Evolutionary conservation across 2,797 vertebrate genomes (phyloP), one percentile per base, ranked within the genome.

Genomic region (Petrocephalus schoutedeni): DNA sequence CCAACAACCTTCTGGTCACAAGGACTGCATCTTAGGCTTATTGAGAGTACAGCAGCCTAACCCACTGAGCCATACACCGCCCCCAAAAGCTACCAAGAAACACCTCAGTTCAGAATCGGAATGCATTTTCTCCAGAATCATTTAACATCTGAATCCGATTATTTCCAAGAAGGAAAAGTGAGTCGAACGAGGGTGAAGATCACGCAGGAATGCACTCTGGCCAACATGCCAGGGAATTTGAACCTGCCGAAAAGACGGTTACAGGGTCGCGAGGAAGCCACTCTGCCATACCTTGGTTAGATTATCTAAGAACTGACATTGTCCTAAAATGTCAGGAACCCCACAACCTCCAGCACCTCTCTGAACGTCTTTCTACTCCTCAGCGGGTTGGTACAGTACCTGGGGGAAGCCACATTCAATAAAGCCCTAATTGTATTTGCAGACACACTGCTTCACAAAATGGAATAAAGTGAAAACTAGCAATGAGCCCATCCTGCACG

Each of bases 131-230:
- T 87, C 59, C 87, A 89, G 71, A 86, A 92, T 86, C 90, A 93
- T 87, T 94, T 91, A 89, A 80, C 92, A 91, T 89, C 88, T 85
- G 90, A 91, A 89, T 83, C 74, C 91, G 92, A 90, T 90, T 87
- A 92, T 89, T 84, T 92, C 89, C 92, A 92, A 91, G 91, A 91
- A 91, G 92, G 90, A 90, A 89, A 93, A 91, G 93, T 92, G 88
- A 89, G 90, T 92, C 89, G 93, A 93, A 94, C 94, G 94, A 95
- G 93, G 91, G 92, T 91, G 90, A 93, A 92, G 91, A 91, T 92
- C 91, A 92, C 90, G 91, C 93, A 93, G 93, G 91, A 93, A 93
- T 93, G 92, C 90, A 94, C 92, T 16, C 80, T 49, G 56, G 56
- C 16, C 61, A 28, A 89, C 59, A 53, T 59, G 19, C 21, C 77